These are phyloP conservation scores for Labroides dimidiatus DNA, from an alignment of 2,797 vertebrate genomes.

Conservation along the genomic window DNA sequence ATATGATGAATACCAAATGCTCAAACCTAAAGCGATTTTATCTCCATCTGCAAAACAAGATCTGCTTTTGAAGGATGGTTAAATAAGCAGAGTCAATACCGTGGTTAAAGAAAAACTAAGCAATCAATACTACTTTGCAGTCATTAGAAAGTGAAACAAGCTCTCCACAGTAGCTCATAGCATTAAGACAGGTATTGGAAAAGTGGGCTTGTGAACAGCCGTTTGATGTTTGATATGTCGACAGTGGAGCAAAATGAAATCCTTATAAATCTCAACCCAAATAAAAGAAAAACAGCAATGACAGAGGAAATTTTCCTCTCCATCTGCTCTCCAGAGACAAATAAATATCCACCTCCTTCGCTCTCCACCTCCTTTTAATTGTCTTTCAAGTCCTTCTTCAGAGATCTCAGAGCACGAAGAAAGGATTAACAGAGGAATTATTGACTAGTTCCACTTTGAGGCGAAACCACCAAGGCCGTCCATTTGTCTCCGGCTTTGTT, in stretches of 20 bases:
- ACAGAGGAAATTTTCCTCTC: slow-evolving; percentile 31
- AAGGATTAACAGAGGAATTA: slow-evolving; percentile 73
- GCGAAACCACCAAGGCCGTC: slow-evolving; percentile 20
- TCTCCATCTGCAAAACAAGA: slow-evolving; percentile 36
- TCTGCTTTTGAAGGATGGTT: slow-evolving; percentile 34
- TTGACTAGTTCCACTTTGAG: slow-evolving; percentile 66
- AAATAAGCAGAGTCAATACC: slow-evolving; percentile 36
- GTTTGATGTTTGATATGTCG: slow-evolving; percentile 21
- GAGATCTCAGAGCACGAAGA: slow-evolving; percentile 55
- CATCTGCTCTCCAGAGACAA: slow-evolving; percentile 39
- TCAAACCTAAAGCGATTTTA: slow-evolving; percentile 24
- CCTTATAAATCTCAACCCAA: slow-evolving; percentile 23
- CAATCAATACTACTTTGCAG: slow-evolving; percentile 46
- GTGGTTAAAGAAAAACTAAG: slow-evolving; percentile 38
- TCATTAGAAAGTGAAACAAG: slow-evolving; percentile 41
- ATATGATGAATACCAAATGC: neutral
- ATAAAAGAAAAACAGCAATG: slow-evolving; percentile 22
- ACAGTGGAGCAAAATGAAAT: slow-evolving; percentile 3
- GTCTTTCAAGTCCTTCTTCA: slow-evolving; percentile 66
- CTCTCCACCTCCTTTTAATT: slow-evolving; percentile 57
- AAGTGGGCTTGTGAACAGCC: neutral
- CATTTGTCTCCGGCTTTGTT: slow-evolving; percentile 60
- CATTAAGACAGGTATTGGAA: slow-evolving; percentile 17
- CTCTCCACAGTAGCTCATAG: slow-evolving; percentile 19
- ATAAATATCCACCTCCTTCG: slow-evolving; percentile 55